Evolutionary conservation across 2,888 invertebrate species (phyloP), one percentile per base, ranked within the genome.

Genomic region (Seladonia tumulorum): DNA sequence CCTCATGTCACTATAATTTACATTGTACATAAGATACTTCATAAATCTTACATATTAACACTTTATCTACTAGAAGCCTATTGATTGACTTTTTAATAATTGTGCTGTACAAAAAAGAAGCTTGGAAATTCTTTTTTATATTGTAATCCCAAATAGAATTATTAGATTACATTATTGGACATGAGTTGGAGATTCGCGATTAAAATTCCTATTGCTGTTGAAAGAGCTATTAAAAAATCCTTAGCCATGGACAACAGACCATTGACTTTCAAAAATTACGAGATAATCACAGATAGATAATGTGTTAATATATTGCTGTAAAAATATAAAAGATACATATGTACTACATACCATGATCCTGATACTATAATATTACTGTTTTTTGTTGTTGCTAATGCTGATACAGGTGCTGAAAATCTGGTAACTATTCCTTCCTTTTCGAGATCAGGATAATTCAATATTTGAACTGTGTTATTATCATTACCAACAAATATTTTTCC

Each of bases 391-490:
- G 97, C 96, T 90, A 99, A 96, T 93, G 98, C 97, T 86, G 98
- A 98, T 71, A 98, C 97, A n/a, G 97, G 97, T 60, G 98, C 98
- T 57, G 98, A 97, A 94, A 98, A 99, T 91, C 98, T 96, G 82
- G 98, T 97, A 82, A 98, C 96, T 82, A 98, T 97, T 0, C 98
- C 98, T 96, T 98, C 98, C 92, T 97, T 97, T 87, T 98, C 97
- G 82, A 97, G 97, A 18, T 97, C 97, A 0, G 98, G 98, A 93
- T 97, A 97, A 12, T 97, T 97, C 90, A 98, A 97, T 16, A 98
- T 97, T 95, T 98, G 98, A 1, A 99, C 97, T 5, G 97, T 97
- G 95, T 98, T 98, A 90, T 97, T 97, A 92, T 99, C 98, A 68
- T 97, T 98, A 0, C 98, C 97, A 16, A 98, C 98, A 95, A 97